Evolutionary conservation across 2,888 invertebrate species (phyloP).

Genomic region (Habrosyne pyritoides): DNA sequence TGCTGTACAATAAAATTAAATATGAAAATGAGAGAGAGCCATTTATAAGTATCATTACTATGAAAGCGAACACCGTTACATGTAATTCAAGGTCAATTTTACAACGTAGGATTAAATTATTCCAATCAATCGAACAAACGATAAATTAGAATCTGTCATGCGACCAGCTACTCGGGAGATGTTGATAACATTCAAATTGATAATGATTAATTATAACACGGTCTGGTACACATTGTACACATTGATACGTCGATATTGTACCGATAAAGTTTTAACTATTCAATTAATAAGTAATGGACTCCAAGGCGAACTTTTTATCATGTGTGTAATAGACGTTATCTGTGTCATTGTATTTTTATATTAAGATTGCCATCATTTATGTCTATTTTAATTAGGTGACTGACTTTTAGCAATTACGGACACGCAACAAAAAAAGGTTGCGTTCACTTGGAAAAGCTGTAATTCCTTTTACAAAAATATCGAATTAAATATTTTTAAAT

Average conservation of each 20-base stretch:
- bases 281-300: background rate
- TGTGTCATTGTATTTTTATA: background rate
- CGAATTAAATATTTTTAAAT: no score
- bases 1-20: no score
- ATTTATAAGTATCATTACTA: background rate
- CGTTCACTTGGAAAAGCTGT: no score
- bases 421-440: no score
- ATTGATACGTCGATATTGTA: slow-evolving; percentile 31
- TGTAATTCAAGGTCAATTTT: background rate
- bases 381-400: background rate
- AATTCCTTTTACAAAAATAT: no score
- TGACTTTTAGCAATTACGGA: background rate
- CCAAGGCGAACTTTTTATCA: slow-evolving; percentile 3
- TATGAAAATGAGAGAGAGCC: no score
- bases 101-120: slow-evolving; percentile 41
- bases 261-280: slow-evolving; percentile 31
- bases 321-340: background rate
- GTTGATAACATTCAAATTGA: slow-evolving; percentile 52
- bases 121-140: slow-evolving; percentile 54
- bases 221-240: slow-evolving; percentile 34
- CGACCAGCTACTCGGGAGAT: slow-evolving; percentile 27
- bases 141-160: slow-evolving; percentile 53
- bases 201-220: slow-evolving; percentile 50
- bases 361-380: background rate
- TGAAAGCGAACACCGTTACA: background rate